A percentile compares a stretch with the other conserved stretches of the same genome.
phyloP scores from a whole-genome alignment of 2,113 vertebrate genomes.

The Tapirus terrestris region DNA sequence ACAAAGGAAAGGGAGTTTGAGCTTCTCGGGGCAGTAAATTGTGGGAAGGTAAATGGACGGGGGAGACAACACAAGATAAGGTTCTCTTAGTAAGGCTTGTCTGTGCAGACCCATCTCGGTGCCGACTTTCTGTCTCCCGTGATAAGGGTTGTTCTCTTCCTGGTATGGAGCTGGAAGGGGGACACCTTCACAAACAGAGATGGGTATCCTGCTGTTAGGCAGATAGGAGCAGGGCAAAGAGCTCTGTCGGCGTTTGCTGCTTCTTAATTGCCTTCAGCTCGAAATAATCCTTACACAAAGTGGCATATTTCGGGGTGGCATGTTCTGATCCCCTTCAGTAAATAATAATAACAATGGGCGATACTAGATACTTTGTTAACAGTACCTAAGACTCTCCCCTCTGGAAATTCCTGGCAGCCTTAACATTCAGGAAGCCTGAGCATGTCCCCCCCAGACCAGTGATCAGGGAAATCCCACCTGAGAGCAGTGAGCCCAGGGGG shows the following conservation, averaged over 20 bases:
- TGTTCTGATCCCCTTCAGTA: not conserved
- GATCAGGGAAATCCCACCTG: not conserved
- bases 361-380: not conserved
- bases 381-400: not conserved
- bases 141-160: not conserved
- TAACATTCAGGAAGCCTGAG: not conserved
- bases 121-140: not conserved
- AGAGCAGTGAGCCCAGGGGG: not conserved
- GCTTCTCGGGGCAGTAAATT: not conserved
- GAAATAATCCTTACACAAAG: not conserved
- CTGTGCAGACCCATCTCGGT: not conserved
- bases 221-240: not conserved
- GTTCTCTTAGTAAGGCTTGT: not conserved
- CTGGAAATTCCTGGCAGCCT: not conserved
- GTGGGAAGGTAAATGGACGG: not conserved
- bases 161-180: too few species aligned
- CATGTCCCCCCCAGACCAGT: not conserved
- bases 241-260: not conserved
- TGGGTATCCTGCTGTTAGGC: not conserved
- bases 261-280: not conserved
- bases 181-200: not conserved
- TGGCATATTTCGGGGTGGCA: not conserved
- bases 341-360: not conserved
- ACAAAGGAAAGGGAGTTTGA: not conserved
- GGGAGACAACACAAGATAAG: too few species aligned